Conservation (phyloP, 2,113 vertebrate genomes). For the Actenoides hombroni region DNA sequence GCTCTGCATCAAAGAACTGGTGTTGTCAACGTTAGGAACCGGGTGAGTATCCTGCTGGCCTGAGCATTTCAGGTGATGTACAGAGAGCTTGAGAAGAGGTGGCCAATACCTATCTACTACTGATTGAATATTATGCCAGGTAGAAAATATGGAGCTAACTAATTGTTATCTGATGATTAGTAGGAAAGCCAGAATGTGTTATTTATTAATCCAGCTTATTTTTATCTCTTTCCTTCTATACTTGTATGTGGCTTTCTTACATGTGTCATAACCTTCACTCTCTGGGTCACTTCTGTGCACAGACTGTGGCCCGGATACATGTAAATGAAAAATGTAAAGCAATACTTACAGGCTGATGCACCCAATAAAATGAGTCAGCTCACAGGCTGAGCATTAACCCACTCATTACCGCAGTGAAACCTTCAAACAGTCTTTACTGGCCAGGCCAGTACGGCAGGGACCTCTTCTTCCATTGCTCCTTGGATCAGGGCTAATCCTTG, state of each 20-base stretch:
- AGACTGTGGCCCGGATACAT: neutral
- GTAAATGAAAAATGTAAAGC: neutral
- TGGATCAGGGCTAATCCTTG: neutral
- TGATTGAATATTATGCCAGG: neutral
- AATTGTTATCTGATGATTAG: neutral
- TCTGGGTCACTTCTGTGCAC: neutral
- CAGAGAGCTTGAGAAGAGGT: neutral
- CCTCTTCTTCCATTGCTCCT: neutral
- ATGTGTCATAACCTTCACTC: accelerated
- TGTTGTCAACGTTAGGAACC: neutral
- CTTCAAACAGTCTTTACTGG: neutral
- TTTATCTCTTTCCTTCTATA: neutral
- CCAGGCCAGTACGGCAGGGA: neutral
- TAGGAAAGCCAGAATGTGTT: neutral
- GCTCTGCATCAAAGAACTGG: slow-evolving; percentile 9
- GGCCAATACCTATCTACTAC: neutral
- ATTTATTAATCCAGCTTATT: neutral
- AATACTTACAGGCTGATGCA: neutral
- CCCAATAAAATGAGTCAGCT: neutral
- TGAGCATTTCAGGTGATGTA: neutral
- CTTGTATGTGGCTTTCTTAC: neutral
- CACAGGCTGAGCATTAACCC: neutral
- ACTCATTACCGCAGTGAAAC: neutral
- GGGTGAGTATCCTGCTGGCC: neutral
- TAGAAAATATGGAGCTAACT: neutral